Percentiles rank a stretch among this genome's conserved stretches.
These are phyloP conservation scores for Cercopithecus mona DNA, from an alignment of 2,113 vertebrate species.

Conservation along the genomic window DNA sequence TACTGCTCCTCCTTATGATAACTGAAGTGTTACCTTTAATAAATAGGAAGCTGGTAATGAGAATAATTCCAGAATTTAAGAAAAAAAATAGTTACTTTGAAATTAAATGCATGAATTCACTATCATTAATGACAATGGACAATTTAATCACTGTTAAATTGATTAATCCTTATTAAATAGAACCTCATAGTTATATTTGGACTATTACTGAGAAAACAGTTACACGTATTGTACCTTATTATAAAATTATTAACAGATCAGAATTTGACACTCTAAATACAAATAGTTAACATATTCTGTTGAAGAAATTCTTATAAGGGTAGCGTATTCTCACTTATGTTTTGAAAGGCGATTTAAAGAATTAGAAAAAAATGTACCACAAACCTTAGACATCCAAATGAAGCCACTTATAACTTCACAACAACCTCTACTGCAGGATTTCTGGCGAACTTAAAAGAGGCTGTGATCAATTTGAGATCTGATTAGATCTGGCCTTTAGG, in stretches of 20 bases:
- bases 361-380: not conserved
- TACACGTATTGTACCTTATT: not conserved
- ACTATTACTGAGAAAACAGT: not conserved
- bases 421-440: too few relatives aligned
- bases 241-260: not conserved
- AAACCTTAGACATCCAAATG: not conserved
- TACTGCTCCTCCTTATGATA: not conserved
- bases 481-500: not conserved
- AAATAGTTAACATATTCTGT: not conserved
- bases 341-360: conserved; percentile 13
- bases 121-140: not conserved
- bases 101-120: not conserved
- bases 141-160: not conserved
- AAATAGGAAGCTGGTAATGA: not conserved
- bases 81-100: not conserved
- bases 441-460: not conserved
- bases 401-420: not conserved
- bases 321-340: not conserved
- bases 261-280: not conserved
- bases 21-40: not conserved
- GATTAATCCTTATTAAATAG: too few relatives aligned
- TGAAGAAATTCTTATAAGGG: not conserved
- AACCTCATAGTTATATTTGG: not conserved
- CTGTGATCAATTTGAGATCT: not conserved
- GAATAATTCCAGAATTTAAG: not conserved